Conservation (phyloP, 2,888 invertebrate species). For the Himalopsyche kuldschensis region DNA sequence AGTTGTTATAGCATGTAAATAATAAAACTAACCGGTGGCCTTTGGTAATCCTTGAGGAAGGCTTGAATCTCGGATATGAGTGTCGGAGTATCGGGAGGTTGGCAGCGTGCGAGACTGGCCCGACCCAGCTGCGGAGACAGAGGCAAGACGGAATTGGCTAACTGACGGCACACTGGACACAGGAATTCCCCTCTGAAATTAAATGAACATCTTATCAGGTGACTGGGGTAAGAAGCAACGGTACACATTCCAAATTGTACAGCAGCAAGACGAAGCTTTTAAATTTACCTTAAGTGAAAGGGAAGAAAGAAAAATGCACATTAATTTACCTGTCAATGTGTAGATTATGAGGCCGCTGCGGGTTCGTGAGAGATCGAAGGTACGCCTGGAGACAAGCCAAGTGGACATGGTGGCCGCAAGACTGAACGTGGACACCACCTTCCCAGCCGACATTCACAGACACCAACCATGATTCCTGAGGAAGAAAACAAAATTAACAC, state of each 20-base stretch:
- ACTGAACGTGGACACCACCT: constrained; percentile 90
- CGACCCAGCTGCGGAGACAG: constrained; percentile 73
- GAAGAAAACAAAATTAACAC: not conserved
- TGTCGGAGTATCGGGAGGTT: constrained; percentile 46
- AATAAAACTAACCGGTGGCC: constrained; percentile 64
- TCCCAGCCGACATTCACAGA: constrained; percentile 84
- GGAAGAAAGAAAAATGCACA: constrained; percentile 40
- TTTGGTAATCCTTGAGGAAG: constrained; percentile 69
- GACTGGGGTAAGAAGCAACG: no score
- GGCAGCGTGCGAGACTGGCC: constrained; percentile 51
- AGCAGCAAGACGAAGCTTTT: not conserved
- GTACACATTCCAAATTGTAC: not conserved
- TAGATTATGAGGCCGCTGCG: constrained; percentile 74
- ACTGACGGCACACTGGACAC: constrained; percentile 92
- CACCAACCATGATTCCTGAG: constrained; percentile 74
- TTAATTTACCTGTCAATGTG: constrained; percentile 63
- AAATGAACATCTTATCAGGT: not conserved
- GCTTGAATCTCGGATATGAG: constrained; percentile 55
- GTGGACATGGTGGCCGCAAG: constrained; percentile 97
- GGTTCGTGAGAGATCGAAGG: constrained; percentile 78
- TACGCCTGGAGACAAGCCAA: constrained; percentile 92
- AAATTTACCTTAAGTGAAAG: constrained; percentile 11
- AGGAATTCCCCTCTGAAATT: constrained; percentile 78
- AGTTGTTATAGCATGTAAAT: no score
- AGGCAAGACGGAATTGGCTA: constrained; percentile 88